These are phyloP conservation scores for Panzeria rudis DNA, from an alignment of 2,888 invertebrate species.

Conservation along the genomic window DNA sequence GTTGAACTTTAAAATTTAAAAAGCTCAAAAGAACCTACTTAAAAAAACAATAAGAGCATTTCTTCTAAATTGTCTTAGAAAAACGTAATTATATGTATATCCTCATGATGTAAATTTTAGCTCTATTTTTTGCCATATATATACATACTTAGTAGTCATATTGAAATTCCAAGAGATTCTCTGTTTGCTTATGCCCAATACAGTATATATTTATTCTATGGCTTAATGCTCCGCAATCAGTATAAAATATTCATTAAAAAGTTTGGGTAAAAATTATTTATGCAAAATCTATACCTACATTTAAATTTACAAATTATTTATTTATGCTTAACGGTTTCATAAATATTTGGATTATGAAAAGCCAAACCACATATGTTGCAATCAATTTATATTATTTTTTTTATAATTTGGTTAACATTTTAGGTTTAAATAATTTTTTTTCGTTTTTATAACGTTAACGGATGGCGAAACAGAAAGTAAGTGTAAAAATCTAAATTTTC, in stretches of 20 bases:
- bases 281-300: background rate
- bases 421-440: background rate
- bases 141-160: background rate
- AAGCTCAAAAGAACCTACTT: no score
- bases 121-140: no score
- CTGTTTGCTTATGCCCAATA: background rate
- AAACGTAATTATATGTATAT: no score
- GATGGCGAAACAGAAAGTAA: no score
- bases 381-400: background rate
- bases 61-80: no score
- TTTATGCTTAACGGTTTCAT: constrained; percentile 7
- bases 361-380: constrained; percentile 23
- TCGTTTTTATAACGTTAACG: no score
- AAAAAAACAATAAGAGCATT: no score
- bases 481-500: background rate
- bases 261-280: background rate
- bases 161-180: background rate
- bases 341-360: constrained; percentile 20
- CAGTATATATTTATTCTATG: background rate
- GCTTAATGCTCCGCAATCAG: background rate
- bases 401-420: background rate
- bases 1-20: no score
- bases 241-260: constrained; percentile 4
- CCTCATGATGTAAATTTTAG: no score
- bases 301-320: constrained; percentile 14